A percentile compares a stretch with the other conserved stretches of the same genome.
Conservation (phyloP, 2,797 vertebrate species). For the Acanthurus lineatus region DNA sequence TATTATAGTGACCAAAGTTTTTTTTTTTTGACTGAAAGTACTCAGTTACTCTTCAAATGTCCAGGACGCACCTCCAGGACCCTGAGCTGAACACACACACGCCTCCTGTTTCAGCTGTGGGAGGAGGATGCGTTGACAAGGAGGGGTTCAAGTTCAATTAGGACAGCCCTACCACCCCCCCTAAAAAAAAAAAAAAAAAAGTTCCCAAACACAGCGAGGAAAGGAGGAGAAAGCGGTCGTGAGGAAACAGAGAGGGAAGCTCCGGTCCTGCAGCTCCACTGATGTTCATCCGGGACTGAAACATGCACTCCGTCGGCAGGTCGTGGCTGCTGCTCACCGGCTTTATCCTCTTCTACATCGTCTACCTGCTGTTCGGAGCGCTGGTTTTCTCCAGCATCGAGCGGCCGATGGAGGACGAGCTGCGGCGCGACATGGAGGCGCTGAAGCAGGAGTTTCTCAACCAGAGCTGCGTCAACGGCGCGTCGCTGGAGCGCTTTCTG, state of each 20-base stretch:
- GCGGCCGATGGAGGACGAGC: conserved; percentile 86
- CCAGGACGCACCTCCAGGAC: conserved; percentile 30
- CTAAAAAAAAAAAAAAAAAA: not conserved
- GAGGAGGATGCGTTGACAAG: conserved; percentile 71
- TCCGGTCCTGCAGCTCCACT: not conserved
- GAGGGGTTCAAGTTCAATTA: conserved; percentile 72
- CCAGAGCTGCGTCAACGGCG: conserved; percentile 86
- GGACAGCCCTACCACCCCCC: conserved; percentile 44
- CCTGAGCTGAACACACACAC: conserved; percentile 45
- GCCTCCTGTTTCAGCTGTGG: conserved; percentile 49
- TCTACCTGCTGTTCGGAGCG: conserved; percentile 90
- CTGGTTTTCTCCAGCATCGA: conserved; percentile 91
- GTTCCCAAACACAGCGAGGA: conserved; percentile 12
- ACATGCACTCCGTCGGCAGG: conserved; percentile 75
- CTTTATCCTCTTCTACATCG: conserved; percentile 84
- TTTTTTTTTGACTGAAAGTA: not conserved
- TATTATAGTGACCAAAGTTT: too few relatives aligned
- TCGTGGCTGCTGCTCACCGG: conserved; percentile 85
- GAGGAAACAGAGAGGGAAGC: not conserved
- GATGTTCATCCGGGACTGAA: not conserved
- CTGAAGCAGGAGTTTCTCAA: conserved; percentile 87
- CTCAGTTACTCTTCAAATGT: conserved; percentile 1
- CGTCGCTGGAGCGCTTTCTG: conserved; percentile 87
- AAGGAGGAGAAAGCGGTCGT: not conserved
- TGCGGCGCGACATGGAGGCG: conserved; percentile 82